Evolutionary conservation across 92 coral and sea anemone genomes (phyloP), one percentile per base, ranked within the genome.

Genomic region (Pocillopora grandis): DNA sequence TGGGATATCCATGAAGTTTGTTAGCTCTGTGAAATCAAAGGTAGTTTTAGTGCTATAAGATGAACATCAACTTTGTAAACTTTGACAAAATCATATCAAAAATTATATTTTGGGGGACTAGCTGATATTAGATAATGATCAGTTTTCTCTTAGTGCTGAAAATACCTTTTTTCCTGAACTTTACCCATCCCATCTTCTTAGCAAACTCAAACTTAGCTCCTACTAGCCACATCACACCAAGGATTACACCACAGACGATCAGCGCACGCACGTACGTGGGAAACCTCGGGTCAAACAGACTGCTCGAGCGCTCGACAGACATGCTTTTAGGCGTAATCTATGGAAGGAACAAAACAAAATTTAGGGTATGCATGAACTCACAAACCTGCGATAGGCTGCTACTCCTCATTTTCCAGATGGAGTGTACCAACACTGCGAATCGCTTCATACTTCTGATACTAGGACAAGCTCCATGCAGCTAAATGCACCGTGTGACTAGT

Each of bases 131-230:
- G 8, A 42, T 42, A 42, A 42, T 42, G 52, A 42, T 42, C 52
- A 42, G 4, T 42, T 1, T 42, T 42, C 8, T 42, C 5, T 42
- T 7, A 20, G 13, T 62, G n/a, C 16, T 42, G 9, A 19, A 62
- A 71, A 17, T 81, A 93, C 97, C 92, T 80, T 63, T 61, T 57
- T 19, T 62, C 64, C 79, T 87, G 69, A 90, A 88, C n/a, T 92
- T 87, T 10, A 94, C 87, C 95, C 98, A 94, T 33, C 98, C 98
- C 62, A 94, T 82, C 71, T 74, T 92, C 84, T 90, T 92, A 12
- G 95, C 98, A 64, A 88, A 89, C 78, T 87, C 90, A 73, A 91
- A 81, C 86, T 94, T 94, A 52, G 95, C 89, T 48, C 98, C 98
- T 35, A 94, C 60, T 8, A 91, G 75, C 66, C 82, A 67, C 70